Base-by-base conservation (phyloP, 2,113 vertebrate genomes). In the Colossoma macropomum region DNA sequence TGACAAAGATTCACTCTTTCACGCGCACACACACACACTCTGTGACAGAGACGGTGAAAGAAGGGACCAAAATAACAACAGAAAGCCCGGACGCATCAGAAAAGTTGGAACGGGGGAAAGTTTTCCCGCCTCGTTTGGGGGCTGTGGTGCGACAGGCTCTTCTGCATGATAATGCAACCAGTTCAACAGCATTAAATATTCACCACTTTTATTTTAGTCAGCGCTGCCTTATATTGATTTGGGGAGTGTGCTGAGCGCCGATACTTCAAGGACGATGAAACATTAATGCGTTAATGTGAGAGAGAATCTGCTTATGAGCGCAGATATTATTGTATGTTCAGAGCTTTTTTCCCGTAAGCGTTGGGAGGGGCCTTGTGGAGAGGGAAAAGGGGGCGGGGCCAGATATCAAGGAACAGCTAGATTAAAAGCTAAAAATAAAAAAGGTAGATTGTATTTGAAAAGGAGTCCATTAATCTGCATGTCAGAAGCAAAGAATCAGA, bases 241-340 rank as follows among this genome's bases (percentile, higher is more conserved):
- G 28, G 66, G 63, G 72, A 41, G 19, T 76, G 74, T 72, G 82
- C 30, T 21, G 76, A 70, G 59, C 62, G 34, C 76, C 25, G 79
- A 81, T 81, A 80, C 85, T 83, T 70, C 17, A 79, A 72, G 30
- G 66, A 65, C 38, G 75, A 50, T 79, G 81, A 75, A 83, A 63
- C 74, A 71, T 83, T 80, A 62, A 86, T 76, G 85, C 77, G 34
- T 72, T 86, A 72, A 80, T 73, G 75, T 70, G 72, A 27, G 72
- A 86, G 38, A 19, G 54, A 45, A 80, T 69, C 76, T 63, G 81
- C 80, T 86, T 79, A 75, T 75, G 73, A 82, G 72, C 63, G 52
- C 73, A 56, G 60, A 56, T 75, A 66, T 68, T 38, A 54, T 66
- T 62, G 48, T 25, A 34, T 34, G 2, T 28, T 60, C 70, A 66